Evolutionary conservation across 2,797 vertebrate species (phyloP).

Genomic region (Falco biarmicus): DNA sequence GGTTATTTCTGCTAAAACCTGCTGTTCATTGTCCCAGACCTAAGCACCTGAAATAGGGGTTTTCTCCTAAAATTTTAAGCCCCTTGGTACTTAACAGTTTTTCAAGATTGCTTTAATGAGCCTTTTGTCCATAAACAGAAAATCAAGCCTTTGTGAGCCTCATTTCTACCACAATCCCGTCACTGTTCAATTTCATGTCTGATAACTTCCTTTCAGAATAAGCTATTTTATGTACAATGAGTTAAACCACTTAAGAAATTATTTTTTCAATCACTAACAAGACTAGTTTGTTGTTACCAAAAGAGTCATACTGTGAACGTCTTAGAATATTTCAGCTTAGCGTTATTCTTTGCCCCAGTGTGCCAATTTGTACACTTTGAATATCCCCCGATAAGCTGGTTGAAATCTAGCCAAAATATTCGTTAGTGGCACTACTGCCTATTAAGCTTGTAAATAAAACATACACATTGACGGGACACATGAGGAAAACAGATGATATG

Average conservation of each 20-base stretch:
- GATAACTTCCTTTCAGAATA: constrained; percentile 28
- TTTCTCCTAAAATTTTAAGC: constrained; percentile 13
- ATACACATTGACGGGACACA: constrained; percentile 63
- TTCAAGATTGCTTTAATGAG: constrained; percentile 16
- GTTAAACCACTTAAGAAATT: constrained; percentile 35
- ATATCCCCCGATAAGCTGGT: background rate
- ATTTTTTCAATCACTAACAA: constrained; percentile 3
- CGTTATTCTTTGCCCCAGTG: background rate
- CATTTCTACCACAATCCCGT: background rate
- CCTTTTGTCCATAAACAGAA: background rate
- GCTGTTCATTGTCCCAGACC: background rate
- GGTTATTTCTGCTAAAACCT: background rate
- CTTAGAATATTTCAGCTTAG: constrained; percentile 7
- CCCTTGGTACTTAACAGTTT: background rate
- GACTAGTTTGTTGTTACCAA: constrained; percentile 5
- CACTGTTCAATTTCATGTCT: constrained; percentile 23
- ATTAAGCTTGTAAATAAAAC: constrained; percentile 65
- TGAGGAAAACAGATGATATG: constrained; percentile 50
- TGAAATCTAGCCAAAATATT: constrained; percentile 44
- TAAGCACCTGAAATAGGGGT: background rate
- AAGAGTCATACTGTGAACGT: constrained; percentile 17
- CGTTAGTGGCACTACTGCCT: constrained; percentile 19
- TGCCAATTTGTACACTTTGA: background rate
- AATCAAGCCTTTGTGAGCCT: background rate
- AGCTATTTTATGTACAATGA: constrained; percentile 22